Percentiles rank a stretch among this genome's conserved stretches.
phyloP scores from a whole-genome alignment of 2,113 vertebrate genomes.

The Jaculus jaculus region DNA sequence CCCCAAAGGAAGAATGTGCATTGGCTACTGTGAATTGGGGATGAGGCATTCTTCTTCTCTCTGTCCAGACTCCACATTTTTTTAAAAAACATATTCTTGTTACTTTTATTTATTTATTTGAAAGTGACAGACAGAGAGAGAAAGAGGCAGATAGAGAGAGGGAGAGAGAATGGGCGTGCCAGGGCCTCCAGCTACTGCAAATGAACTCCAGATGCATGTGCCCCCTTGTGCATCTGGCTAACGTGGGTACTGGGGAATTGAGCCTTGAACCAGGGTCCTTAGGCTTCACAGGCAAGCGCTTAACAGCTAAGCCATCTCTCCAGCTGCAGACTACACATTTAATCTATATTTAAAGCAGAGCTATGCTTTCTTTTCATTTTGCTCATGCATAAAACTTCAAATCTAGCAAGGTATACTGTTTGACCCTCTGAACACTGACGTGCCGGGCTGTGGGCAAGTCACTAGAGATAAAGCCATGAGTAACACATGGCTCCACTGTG shows the following conservation, averaged over 20 bases:
- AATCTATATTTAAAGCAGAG: conserved; percentile 32
- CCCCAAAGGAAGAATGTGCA: not conserved
- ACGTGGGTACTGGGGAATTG: too few relatives aligned
- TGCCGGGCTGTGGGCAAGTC: not conserved
- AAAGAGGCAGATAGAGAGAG: too few relatives aligned
- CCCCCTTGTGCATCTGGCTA: too few relatives aligned
- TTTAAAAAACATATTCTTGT: too few relatives aligned
- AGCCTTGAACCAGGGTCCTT: too few relatives aligned
- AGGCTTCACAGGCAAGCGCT: too few relatives aligned
- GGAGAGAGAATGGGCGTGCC: too few relatives aligned
- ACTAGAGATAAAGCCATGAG: not conserved
- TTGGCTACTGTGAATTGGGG: not conserved
- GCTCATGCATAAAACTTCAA: conserved; percentile 2
- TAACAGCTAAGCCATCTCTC: too few relatives aligned
- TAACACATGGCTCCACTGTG: not conserved
- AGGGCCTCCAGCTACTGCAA: too few relatives aligned
- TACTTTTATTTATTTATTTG: too few relatives aligned
- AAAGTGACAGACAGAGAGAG: too few relatives aligned
- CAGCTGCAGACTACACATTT: not conserved
- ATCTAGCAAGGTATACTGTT: not conserved
- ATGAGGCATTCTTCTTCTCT: not conserved
- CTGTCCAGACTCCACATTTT: not conserved
- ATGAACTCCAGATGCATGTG: too few relatives aligned
- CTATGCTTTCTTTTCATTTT: conserved; percentile 12
- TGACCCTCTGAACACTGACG: not conserved